Percentiles rank a stretch among this genome's conserved stretches.
phyloP scores from a whole-genome alignment of 2,113 vertebrate genomes.

The Thymallus thymallus region DNA sequence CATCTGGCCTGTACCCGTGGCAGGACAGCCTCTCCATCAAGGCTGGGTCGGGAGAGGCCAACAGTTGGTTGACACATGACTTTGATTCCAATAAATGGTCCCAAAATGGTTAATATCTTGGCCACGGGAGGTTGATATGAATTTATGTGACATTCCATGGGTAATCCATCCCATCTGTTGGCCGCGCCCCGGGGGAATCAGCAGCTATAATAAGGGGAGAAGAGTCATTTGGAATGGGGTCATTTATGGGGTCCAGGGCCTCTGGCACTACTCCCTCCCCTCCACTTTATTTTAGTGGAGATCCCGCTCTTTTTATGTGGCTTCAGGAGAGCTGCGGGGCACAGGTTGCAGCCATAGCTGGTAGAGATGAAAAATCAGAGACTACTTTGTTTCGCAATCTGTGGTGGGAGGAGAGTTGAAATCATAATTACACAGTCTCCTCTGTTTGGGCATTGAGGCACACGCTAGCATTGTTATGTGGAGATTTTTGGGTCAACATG shows the following conservation, averaged over 20 bases:
- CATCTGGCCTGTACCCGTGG: background rate
- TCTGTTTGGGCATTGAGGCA: background rate
- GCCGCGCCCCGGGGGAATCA: constrained; percentile 9
- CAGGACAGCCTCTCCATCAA: background rate
- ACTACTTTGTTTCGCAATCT: constrained; percentile 6
- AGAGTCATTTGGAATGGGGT: constrained; percentile 21
- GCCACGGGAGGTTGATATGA: constrained; percentile 33
- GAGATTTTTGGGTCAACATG: background rate
- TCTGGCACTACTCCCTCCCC: background rate
- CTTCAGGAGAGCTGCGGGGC: constrained; percentile 13
- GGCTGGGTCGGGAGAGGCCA: constrained; percentile 8
- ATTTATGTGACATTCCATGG: constrained; percentile 49
- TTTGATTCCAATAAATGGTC: constrained; percentile 32
- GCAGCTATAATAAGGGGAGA: constrained; percentile 11
- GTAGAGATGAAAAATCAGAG: background rate
- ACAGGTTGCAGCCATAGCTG: background rate
- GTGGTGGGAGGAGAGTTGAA: background rate
- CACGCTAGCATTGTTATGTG: background rate
- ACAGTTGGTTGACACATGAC: constrained; percentile 44
- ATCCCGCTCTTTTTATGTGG: constrained; percentile 6
- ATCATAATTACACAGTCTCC: background rate
- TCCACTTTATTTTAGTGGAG: constrained; percentile 6
- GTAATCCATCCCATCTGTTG: constrained; percentile 52
- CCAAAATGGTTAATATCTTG: constrained; percentile 36
- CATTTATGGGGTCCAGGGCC: constrained; percentile 2